Base-by-base conservation (phyloP, 2,113 vertebrate genomes). In the Trematocara unimaculatum region DNA sequence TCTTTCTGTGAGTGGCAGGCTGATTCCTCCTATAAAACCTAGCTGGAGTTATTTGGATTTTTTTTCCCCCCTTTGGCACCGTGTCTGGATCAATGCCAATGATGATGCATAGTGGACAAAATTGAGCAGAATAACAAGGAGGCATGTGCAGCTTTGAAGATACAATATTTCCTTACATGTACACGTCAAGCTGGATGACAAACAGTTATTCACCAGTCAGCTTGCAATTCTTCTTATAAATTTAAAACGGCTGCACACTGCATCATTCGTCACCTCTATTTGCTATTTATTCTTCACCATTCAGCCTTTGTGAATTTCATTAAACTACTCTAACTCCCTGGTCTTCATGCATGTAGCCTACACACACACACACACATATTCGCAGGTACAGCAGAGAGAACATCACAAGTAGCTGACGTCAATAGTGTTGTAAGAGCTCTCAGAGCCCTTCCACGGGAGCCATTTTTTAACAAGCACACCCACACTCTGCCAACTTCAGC, bases 391-490 rank as follows among this genome's bases (percentile, higher is more conserved):
- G 47, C 17, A 14, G 74, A 84, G 85, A 92, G 86, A 85, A 89
- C 89, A 90, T 89, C 89, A 95, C 89, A 91, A 94, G 93, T 89
- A 90, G 89, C 81, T 93, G 94, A 94, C 89, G 93, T 94, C 92
- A 93, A 60, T 62, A 31, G 84, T 85, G 91, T 90, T 92, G 87
- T 88, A 79, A 91, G 87, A 90, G 92, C 77, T 84, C 84, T 91
- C 82, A 91, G 90, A 93, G 91, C 83, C 82, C 85, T 79, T 94
- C 90, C 82, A 91, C 72, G 15, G 82, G 74, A 86, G 91, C 88
- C 91, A 81, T 83, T 90, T 93, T 95, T 93, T 89, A 94, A 93
- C 92, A 94, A 94, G 92, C 83, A 79, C 93, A 83, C 95, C 94
- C 92, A 95, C 94, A 88, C 91, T 56, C 81, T 92, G 92, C 89